Evolutionary conservation across 2,888 invertebrate genomes (phyloP), one percentile per base, ranked within the genome.

Genomic region (Athrips mouffetella): DNA sequence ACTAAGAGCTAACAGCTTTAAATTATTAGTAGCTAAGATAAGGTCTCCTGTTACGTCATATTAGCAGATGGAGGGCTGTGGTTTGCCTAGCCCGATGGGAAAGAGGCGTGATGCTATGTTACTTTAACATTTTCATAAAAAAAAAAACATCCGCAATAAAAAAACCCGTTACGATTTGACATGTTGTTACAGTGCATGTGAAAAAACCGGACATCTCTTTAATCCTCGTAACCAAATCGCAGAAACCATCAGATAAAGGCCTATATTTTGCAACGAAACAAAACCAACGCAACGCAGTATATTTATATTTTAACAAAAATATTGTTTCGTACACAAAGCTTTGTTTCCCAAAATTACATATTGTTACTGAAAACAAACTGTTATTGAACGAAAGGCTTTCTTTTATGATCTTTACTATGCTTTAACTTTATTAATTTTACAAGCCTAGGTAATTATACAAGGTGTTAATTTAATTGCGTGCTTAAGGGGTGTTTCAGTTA

Each of bases 281-380:
- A 40, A 40, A 40, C 40, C 23, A 25, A 15, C 25, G 3, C 25
- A 11, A 13, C 23, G 15, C 11, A 6, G 25, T 8, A 25, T 40
- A 25, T 40, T 40, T 23, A 25, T 40, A 40, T 40, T 40, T 40
- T 25, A 40, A 40, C 40, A 40, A 40, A 40, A 40, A 40, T 40
- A 40, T 40, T 40, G 40, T n/a, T 40, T 13, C 2, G 20, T 21
- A 21, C 18, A 37, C 37, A 37, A 35, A 21, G 5, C 37, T 37
- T 37, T 37, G 33, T 33, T 20, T 37, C 21, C 37, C n/a, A 5
- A 37, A 37, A 37, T 37, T 37, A 37, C 37, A 20, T 37, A 37
- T 37, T 37, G 37, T 37, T 20, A 20, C 20, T 18, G 20, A 37
- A 37, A 37, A 37, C 35, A 35, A 37, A 37, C 20, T 37, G 20